These are phyloP conservation scores for Leucania comma DNA, from an alignment of 2,888 invertebrate genomes.

Conservation along the genomic window DNA sequence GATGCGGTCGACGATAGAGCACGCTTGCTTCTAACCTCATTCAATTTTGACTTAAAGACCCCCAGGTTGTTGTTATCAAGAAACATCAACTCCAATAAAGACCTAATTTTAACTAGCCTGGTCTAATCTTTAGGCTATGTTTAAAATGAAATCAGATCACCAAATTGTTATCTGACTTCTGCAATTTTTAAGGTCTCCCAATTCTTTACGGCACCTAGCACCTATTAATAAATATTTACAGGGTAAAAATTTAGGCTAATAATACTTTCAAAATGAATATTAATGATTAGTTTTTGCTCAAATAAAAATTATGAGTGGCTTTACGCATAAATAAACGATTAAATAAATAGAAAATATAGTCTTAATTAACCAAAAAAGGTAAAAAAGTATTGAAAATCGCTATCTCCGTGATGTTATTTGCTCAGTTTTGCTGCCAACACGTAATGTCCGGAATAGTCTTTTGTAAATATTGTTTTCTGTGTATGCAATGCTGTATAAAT, in stretches of 20 bases:
- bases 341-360: background rate
- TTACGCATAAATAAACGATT: background rate
- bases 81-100: no score
- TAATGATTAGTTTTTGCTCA: conserved; percentile 38
- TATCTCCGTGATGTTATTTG: background rate
- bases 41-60: no score
- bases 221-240: conserved; percentile 19
- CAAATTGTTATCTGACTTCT: background rate
- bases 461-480: conserved; percentile 44
- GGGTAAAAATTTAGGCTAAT: conserved; percentile 26
- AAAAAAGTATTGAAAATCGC: conserved; percentile 2
- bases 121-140: background rate
- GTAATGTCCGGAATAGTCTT: background rate
- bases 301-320: conserved; percentile 5
- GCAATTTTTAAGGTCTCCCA: background rate
- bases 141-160: background rate
- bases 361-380: background rate
- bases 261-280: conserved; percentile 16
- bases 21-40: no score
- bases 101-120: no score
- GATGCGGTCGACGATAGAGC: no score
- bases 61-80: no score
- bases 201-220: no score
- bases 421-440: no score
- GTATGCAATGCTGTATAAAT: conserved; percentile 36